phyloP scores from a whole-genome alignment of 2,888 invertebrate genomes.

The Cantharis rufa region DNA sequence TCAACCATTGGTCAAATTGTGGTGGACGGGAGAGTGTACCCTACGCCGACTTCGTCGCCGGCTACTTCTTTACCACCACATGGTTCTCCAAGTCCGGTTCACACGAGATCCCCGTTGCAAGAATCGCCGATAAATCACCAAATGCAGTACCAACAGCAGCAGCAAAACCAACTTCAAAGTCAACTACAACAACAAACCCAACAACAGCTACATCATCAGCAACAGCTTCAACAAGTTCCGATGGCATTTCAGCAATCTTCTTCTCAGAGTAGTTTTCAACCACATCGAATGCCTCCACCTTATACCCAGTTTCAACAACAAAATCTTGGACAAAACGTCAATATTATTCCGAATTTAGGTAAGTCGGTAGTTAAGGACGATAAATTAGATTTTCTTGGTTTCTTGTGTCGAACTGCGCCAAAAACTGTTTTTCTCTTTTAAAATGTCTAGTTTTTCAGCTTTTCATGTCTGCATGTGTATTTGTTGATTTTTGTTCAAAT shows the following conservation, averaged over 20 bases:
- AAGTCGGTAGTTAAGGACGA: not conserved
- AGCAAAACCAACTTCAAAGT: slow-evolving; percentile 42
- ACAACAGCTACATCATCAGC: slow-evolving; percentile 40
- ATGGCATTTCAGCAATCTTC: slow-evolving; percentile 4
- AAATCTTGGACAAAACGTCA: not conserved
- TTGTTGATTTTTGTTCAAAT: no score
- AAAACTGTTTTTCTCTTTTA: no score
- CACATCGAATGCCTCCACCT: slow-evolving; percentile 54
- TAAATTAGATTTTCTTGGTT: no score
- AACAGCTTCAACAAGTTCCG: slow-evolving; percentile 43
- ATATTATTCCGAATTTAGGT: slow-evolving; percentile 27
- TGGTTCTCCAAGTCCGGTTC: slow-evolving; percentile 49
- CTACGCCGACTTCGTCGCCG: slow-evolving; percentile 58
- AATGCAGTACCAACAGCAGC: slow-evolving; percentile 47
- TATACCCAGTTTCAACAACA: slow-evolving; percentile 45
- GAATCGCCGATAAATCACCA: slow-evolving; percentile 44
- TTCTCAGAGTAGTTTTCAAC: slow-evolving; percentile 45
- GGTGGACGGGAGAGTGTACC: slow-evolving; percentile 81
- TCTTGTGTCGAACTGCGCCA: no score
- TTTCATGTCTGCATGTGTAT: no score
- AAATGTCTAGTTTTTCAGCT: no score
- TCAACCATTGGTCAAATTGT: slow-evolving; percentile 80
- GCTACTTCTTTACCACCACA: slow-evolving; percentile 43
- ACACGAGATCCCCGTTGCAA: slow-evolving; percentile 53
- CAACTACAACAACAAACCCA: slow-evolving; percentile 42